Conservation (phyloP, 2,797 vertebrate species). For the Danio kyathit region DNA sequence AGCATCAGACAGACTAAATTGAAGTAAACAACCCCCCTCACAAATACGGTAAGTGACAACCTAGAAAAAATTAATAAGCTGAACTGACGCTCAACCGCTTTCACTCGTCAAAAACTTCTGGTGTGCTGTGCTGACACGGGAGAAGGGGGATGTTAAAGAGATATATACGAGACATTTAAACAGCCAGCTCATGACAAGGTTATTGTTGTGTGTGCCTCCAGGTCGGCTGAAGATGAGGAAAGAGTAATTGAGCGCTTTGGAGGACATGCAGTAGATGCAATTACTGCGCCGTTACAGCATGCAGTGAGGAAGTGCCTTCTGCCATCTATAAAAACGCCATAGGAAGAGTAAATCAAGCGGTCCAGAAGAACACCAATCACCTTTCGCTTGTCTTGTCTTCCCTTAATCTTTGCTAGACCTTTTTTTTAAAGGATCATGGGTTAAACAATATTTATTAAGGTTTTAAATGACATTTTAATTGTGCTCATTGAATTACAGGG, state of each 20-base stretch:
- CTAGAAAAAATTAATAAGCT: background rate
- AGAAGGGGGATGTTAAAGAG: slow-evolving; percentile 16
- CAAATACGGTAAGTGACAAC: background rate
- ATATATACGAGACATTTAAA: slow-evolving; percentile 58
- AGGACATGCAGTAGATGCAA: slow-evolving; percentile 76
- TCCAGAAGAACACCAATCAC: background rate
- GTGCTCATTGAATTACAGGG: background rate
- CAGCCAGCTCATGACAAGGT: slow-evolving; percentile 72
- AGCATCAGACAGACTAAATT: background rate
- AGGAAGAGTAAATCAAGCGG: slow-evolving; percentile 67
- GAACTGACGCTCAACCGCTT: background rate
- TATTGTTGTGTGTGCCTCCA: slow-evolving; percentile 71
- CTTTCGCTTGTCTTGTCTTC: slow-evolving; percentile 2
- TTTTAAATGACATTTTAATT: background rate
- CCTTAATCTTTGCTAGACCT: background rate
- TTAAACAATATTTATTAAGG: background rate
- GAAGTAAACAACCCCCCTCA: background rate
- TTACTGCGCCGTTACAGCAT: slow-evolving; percentile 73
- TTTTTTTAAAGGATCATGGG: background rate
- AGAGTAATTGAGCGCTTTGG: slow-evolving; percentile 73
- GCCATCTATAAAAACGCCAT: slow-evolving; percentile 73
- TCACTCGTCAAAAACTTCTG: background rate
- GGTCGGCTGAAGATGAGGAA: slow-evolving; percentile 72
- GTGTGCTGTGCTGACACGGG: slow-evolving; percentile 14
- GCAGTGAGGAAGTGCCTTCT: slow-evolving; percentile 67